Conservation (phyloP, 2,797 vertebrate species). For the Syngnathus rostellatus region DNA sequence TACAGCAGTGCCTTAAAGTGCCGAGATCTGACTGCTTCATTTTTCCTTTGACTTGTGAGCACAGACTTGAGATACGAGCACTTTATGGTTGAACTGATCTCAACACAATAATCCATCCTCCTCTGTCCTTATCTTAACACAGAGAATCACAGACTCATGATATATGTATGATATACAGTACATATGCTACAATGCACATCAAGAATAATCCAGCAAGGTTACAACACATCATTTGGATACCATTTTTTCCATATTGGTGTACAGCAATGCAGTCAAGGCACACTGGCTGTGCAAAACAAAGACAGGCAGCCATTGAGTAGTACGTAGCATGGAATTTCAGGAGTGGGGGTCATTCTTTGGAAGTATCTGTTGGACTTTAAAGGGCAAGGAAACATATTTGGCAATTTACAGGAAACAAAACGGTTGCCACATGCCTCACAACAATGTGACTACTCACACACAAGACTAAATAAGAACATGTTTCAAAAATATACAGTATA, state of each 20-base stretch:
- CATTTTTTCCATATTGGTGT: slow-evolving; percentile 48
- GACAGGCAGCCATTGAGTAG: not conserved
- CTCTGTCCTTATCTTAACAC: too few relatives aligned
- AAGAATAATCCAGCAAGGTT: not conserved
- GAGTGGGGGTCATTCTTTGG: not conserved
- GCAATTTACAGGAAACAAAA: not conserved
- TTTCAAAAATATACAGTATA: too few relatives aligned
- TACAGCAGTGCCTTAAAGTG: too few relatives aligned
- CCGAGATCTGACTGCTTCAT: too few relatives aligned
- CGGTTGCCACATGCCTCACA: not conserved
- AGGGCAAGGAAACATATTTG: not conserved
- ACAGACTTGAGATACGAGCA: too few relatives aligned
- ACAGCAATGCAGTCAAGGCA: slow-evolving; percentile 58
- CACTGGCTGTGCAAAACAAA: slow-evolving; percentile 36
- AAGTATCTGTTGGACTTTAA: not conserved
- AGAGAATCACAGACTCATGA: too few relatives aligned
- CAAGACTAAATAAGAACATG: too few relatives aligned
- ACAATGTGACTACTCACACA: too few relatives aligned
- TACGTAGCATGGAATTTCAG: not conserved
- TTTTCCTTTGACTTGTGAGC: too few relatives aligned
- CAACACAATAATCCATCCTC: too few relatives aligned
- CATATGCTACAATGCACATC: not conserved
- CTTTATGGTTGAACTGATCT: too few relatives aligned
- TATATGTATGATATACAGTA: too few relatives aligned
- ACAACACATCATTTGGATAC: slow-evolving; percentile 3